Evolutionary conservation across 2,797 vertebrate genomes (phyloP).

Genomic region (Manis javanica): DNA sequence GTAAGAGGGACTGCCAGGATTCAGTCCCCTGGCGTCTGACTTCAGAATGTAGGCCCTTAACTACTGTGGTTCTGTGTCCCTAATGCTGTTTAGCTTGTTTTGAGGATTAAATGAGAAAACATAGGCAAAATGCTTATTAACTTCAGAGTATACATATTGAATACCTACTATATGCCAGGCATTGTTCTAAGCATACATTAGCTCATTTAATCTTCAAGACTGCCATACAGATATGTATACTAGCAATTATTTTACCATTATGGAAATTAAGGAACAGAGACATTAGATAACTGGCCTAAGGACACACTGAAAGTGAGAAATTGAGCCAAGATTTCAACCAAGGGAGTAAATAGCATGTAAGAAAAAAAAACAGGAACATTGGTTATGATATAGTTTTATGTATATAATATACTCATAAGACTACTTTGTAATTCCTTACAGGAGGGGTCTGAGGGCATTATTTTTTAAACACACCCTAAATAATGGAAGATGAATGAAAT

Average conservation of each 20-base stretch:
- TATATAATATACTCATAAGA: neutral
- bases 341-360: neutral
- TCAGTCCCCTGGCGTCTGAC: neutral
- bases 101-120: neutral
- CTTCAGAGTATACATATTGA: neutral
- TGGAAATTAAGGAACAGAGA: neutral
- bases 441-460: neutral
- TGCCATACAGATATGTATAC: neutral
- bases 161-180: neutral
- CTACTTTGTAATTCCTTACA: neutral
- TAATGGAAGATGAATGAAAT: slow-evolving; percentile 29
- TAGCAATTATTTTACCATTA: neutral
- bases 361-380: neutral
- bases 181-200: neutral
- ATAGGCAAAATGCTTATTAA: neutral
- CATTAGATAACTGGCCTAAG: neutral
- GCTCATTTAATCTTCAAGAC: neutral
- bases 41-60: neutral
- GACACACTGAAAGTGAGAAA: neutral
- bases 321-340: neutral
- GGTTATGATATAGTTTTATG: neutral
- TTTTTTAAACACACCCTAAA: slow-evolving; percentile 17
- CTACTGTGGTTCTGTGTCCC: neutral
- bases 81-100: neutral
- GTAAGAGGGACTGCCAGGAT: neutral